phyloP scores from a whole-genome alignment of 2,888 invertebrate species.

The Electrophaes corylata region DNA sequence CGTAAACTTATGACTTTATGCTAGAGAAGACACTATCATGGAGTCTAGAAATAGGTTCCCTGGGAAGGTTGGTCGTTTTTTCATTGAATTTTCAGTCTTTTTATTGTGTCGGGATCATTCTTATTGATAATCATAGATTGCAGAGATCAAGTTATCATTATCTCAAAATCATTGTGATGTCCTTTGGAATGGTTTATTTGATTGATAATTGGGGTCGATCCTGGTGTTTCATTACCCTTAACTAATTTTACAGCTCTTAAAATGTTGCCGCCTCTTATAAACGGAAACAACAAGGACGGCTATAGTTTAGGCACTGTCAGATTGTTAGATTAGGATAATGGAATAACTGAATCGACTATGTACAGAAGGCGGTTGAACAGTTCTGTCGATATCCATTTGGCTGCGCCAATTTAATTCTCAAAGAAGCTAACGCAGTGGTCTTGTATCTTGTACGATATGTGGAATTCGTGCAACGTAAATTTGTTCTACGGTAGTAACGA shows the following conservation, averaged over 20 bases:
- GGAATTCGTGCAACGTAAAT: no score
- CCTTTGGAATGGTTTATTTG: not conserved
- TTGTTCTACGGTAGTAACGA: no score
- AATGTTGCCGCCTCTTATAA: not conserved
- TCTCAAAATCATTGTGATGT: conserved; percentile 18
- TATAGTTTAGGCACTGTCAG: not conserved
- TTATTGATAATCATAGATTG: conserved; percentile 3
- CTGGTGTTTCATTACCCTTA: not conserved
- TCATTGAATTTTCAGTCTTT: conserved; percentile 18
- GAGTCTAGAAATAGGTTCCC: conserved; percentile 1
- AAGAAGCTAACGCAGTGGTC: no score
- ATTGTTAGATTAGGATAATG: not conserved
- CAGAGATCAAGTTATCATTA: conserved; percentile 15
- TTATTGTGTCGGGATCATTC: conserved; percentile 29
- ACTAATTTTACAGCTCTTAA: not conserved
- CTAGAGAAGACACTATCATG: not conserved
- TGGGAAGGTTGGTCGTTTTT: not conserved
- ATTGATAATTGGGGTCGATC: not conserved
- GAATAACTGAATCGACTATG: not conserved
- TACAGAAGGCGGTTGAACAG: not conserved
- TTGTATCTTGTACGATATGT: no score
- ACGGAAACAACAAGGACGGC: not conserved
- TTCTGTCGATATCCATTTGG: not conserved
- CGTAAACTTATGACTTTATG: not conserved
- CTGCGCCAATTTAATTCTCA: conserved; percentile 4